These are phyloP conservation scores for Drosophila sulfurigaster DNA, from an alignment of 1,140 invertebrate species.

Conservation along the genomic window DNA sequence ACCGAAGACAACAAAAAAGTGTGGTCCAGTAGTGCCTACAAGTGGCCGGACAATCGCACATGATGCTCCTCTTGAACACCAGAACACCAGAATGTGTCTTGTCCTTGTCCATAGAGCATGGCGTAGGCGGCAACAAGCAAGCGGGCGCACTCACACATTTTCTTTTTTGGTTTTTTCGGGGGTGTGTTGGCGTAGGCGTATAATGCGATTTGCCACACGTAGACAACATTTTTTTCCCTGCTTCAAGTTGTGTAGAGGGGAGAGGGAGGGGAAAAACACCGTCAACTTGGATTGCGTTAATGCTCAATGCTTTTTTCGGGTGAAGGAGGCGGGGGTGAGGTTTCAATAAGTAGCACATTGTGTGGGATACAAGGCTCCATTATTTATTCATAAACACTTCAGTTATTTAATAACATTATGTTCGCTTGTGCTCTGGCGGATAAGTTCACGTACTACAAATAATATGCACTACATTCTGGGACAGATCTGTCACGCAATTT, in stretches of 20 bases:
- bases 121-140: neutral
- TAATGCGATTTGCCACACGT: conserved; percentile 73
- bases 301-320: neutral
- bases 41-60: conserved; percentile 50
- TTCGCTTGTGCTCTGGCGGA: neutral
- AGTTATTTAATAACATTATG: conserved; percentile 31
- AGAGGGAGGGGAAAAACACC: neutral
- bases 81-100: conserved; percentile 5
- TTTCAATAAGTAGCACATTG: conserved; percentile 22
- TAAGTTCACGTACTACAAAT: conserved; percentile 48
- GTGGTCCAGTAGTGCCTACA: conserved; percentile 38
- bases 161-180: neutral
- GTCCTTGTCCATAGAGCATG: conserved; percentile 2
- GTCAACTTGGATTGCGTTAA: conserved; percentile 5
- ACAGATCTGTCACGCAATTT: conserved; percentile 62
- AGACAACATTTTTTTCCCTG: conserved; percentile 10
- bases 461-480: conserved; percentile 52
- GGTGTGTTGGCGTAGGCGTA: conserved; percentile 8
- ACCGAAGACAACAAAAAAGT: conserved; percentile 28
- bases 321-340: neutral
- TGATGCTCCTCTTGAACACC: conserved; percentile 11
- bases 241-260: neutral
- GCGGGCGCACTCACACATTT: neutral
- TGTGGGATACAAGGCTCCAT: conserved; percentile 27
- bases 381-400: conserved; percentile 51